phyloP scores from a whole-genome alignment of 2,113 vertebrate species.

The Limnothrissa miodon region DNA sequence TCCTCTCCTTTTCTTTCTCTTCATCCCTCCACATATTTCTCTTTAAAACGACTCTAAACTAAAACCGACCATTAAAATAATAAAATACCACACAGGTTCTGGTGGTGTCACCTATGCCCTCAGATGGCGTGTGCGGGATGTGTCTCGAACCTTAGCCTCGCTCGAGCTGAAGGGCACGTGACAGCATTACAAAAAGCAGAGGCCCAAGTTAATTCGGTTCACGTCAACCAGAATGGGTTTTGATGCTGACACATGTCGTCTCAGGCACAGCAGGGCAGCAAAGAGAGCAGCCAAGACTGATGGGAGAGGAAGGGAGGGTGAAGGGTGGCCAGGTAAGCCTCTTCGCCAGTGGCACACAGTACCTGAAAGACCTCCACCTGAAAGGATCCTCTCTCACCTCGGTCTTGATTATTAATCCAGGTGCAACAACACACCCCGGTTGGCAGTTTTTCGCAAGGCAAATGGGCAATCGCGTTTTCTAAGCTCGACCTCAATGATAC shows the following conservation, averaged over 20 bases:
- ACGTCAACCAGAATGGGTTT: not conserved
- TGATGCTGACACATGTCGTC: not conserved
- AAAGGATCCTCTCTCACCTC: not conserved
- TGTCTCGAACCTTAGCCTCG: not conserved
- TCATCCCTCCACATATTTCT: slow-evolving; percentile 9
- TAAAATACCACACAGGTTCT: not conserved
- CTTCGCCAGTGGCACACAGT: not conserved
- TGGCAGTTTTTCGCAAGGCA: not conserved
- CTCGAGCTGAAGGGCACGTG: not conserved
- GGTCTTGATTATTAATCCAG: not conserved
- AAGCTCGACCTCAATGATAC: not conserved
- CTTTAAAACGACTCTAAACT: not conserved
- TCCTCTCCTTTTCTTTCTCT: slow-evolving; percentile 45
- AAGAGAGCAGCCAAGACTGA: not conserved
- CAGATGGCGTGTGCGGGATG: not conserved
- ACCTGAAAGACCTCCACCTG: not conserved
- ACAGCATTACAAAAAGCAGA: not conserved
- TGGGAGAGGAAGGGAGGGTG: not conserved
- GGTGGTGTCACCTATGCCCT: not conserved
- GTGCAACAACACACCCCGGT: not conserved
- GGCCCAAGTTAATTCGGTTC: not conserved
- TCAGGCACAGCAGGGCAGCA: not conserved
- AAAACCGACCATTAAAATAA: not conserved
- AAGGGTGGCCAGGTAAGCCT: not conserved
- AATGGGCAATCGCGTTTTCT: not conserved